Evolutionary conservation across 1,140 invertebrate genomes (phyloP).

Genomic region (Aphelenchoides fujianensis): DNA sequence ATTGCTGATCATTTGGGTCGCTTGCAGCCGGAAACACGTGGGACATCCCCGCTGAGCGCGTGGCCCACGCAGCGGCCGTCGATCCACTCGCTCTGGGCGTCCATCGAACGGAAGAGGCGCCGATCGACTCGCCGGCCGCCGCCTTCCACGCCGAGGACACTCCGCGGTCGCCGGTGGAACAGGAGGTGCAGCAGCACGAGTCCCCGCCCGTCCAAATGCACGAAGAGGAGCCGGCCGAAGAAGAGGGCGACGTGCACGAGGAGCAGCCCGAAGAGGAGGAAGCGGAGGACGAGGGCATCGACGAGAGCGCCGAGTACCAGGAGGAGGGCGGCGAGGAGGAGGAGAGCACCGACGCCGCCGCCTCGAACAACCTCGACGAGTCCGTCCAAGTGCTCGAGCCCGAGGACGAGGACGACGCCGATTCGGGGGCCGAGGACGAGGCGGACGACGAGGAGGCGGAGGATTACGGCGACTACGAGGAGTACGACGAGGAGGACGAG

Average conservation of each 20-base stretch:
- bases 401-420: neutral
- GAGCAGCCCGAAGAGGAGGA: neutral
- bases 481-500: neutral
- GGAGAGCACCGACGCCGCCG: conserved; percentile 8
- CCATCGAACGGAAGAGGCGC: no score
- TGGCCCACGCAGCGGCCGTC: no score
- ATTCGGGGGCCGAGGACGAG: conserved; percentile 1
- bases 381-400: neutral
- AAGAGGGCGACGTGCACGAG: conserved; percentile 6
- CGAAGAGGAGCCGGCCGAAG: neutral
- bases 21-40: no score
- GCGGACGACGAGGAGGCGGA: conserved; percentile 1
- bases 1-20: no score
- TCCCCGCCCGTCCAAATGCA: no score
- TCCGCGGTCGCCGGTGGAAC: no score
- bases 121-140: no score
- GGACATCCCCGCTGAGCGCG: no score
- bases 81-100: no score
- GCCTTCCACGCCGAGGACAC: no score
- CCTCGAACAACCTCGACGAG: neutral
- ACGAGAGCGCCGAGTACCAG: conserved; percentile 14
- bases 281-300: conserved; percentile 8
- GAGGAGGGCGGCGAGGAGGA: neutral
- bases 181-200: no score
- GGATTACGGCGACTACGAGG: neutral